These are phyloP conservation scores for Noctua janthe DNA, from an alignment of 2,888 invertebrate species.

Conservation along the genomic window DNA sequence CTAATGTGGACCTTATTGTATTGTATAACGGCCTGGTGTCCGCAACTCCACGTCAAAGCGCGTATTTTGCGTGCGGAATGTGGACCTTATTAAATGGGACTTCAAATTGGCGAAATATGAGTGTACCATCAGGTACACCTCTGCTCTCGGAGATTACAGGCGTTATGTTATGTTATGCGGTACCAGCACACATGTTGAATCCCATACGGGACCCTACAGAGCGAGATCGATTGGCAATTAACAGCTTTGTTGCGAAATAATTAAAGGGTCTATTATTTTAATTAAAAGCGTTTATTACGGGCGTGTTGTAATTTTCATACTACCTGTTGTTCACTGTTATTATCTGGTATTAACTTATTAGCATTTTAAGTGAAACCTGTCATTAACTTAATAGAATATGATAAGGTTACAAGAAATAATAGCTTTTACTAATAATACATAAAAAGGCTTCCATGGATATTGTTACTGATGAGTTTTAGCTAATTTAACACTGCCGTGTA, in stretches of 20 bases:
- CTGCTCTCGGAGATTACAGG: not conserved
- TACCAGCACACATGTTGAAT: not conserved
- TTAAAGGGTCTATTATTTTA: slow-evolving; percentile 17
- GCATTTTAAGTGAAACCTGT: slow-evolving; percentile 2
- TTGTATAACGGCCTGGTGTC: too few relatives aligned
- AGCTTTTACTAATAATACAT: not conserved
- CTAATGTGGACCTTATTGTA: not conserved
- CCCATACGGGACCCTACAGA: not conserved
- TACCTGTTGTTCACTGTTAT: slow-evolving; percentile 3
- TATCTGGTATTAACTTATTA: slow-evolving; percentile 26
- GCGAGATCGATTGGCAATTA: slow-evolving; percentile 8
- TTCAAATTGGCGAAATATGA: not conserved
- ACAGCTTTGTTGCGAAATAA: slow-evolving; percentile 7
- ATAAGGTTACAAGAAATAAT: slow-evolving; percentile 8
- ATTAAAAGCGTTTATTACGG: slow-evolving; percentile 3
- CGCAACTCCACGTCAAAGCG: too few relatives aligned
- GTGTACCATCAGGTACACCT: not conserved
- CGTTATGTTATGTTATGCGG: not conserved
- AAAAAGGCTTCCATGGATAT: not conserved
- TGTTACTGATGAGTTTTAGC: too few relatives aligned
- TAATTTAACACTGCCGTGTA: not conserved
- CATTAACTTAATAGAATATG: slow-evolving; percentile 27
- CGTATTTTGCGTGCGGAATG: too few relatives aligned
- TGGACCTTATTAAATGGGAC: not conserved
- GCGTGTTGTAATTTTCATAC: slow-evolving; percentile 7